Conservation (phyloP, 2,113 vertebrate species). For the Rhineura floridana region DNA sequence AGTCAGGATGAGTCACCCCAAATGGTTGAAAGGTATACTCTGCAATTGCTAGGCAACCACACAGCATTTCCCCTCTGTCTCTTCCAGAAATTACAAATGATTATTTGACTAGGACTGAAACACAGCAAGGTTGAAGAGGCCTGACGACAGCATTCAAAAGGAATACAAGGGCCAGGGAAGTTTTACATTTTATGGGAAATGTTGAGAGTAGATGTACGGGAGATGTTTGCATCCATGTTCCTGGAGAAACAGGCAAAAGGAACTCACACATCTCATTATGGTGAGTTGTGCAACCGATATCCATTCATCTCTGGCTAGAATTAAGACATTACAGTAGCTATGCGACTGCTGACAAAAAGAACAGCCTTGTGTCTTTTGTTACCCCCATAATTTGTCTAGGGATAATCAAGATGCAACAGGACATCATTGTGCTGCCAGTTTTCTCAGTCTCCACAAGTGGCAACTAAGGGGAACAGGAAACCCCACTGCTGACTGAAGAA, state of each 20-base stretch:
- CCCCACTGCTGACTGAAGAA: too few species aligned
- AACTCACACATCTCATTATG: not conserved
- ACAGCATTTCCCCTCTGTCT: not conserved
- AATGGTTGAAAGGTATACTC: not conserved
- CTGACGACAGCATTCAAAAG: conserved; percentile 4
- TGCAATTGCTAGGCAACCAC: conserved; percentile 22
- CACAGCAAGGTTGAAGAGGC: not conserved
- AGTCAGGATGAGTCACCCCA: not conserved
- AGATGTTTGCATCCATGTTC: not conserved
- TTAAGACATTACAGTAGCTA: not conserved
- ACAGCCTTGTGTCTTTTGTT: not conserved
- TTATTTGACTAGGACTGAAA: conserved; percentile 23
- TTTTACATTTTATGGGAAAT: not conserved
- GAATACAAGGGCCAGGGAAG: not conserved
- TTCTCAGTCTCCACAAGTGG: not conserved
- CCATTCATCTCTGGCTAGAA: not conserved
- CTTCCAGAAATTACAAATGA: conserved; percentile 18
- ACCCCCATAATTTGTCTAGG: too few species aligned
- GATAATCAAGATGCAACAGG: not conserved
- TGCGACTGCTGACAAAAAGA: not conserved
- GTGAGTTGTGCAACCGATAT: not conserved
- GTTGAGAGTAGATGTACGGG: not conserved
- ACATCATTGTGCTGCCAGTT: not conserved
- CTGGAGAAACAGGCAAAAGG: not conserved
- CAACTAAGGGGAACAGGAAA: not conserved